Evolutionary conservation across 2,797 vertebrate species (phyloP).

Genomic region (Sebastes iracundus): DNA sequence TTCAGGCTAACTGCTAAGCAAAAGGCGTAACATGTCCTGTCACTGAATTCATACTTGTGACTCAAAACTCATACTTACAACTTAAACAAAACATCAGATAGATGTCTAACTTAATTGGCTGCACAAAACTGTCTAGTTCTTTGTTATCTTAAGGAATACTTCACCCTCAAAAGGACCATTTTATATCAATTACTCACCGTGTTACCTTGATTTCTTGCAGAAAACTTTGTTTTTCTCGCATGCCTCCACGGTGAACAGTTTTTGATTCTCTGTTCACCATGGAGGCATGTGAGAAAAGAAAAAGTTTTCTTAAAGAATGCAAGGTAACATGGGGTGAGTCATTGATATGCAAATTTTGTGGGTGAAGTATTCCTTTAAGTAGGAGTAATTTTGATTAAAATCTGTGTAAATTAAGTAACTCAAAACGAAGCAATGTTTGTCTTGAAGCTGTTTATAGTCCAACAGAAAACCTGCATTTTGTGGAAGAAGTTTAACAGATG

Average conservation of each 20-base stretch:
- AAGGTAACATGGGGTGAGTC: neutral
- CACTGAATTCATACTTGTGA: neutral
- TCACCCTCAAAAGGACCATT: too few relatives aligned
- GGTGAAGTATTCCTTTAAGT: neutral
- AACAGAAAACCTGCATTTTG: neutral
- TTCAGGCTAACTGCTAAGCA: too few relatives aligned
- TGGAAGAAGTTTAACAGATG: fast-evolving
- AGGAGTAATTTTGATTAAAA: neutral
- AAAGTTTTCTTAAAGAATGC: too few relatives aligned
- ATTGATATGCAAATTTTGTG: neutral
- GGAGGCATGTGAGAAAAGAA: too few relatives aligned
- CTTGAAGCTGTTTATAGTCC: neutral
- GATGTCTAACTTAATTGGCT: neutral
- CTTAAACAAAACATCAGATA: neutral
- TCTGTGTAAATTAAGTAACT: neutral
- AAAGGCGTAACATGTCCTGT: neutral
- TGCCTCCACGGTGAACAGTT: too few relatives aligned
- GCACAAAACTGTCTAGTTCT: too few relatives aligned
- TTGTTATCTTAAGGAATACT: too few relatives aligned
- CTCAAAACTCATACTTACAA: neutral
- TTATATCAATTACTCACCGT: too few relatives aligned
- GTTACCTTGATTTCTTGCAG: too few relatives aligned
- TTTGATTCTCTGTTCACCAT: too few relatives aligned
- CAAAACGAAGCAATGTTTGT: neutral
- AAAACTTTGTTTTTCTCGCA: too few relatives aligned